Conservation (phyloP, 2,113 vertebrate species). For the Galeopterus variegatus region DNA sequence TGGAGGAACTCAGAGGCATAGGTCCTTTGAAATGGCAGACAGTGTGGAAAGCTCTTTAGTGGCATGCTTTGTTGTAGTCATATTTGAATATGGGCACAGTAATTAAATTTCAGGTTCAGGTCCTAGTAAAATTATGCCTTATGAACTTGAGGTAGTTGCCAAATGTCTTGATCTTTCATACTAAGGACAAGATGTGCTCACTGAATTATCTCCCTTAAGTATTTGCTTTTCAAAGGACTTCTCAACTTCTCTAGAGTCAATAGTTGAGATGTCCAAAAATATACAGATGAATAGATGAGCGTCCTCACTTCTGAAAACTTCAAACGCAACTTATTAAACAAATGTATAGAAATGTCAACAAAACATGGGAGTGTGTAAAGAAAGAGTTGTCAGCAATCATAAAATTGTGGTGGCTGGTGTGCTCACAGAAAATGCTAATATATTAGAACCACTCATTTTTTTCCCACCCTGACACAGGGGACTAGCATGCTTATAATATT, state of each 20-base stretch:
- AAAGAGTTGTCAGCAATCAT: background rate
- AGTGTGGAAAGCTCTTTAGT: background rate
- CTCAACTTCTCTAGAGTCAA: background rate
- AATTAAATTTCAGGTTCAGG: slow-evolving; percentile 7
- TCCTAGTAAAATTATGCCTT: background rate
- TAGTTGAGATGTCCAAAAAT: background rate
- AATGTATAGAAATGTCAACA: background rate
- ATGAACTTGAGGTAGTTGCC: background rate
- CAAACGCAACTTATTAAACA: background rate
- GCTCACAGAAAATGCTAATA: background rate
- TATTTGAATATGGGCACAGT: background rate
- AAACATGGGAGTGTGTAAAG: background rate
- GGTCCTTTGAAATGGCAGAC: background rate
- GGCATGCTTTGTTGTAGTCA: background rate
- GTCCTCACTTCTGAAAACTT: slow-evolving; percentile 4
- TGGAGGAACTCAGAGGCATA: background rate
- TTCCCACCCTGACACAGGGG: background rate
- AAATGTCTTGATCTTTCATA: background rate
- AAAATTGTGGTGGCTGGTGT: background rate
- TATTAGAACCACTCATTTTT: background rate
- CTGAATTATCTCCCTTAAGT: background rate
- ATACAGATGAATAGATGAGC: background rate
- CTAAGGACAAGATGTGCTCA: background rate
- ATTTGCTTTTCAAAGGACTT: slow-evolving; percentile 44
- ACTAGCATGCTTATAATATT: background rate